Evolutionary conservation across 64 coral and sea anemone genomes (phyloP), one percentile per base, ranked within the genome.

Genomic region (Montipora sp.): DNA sequence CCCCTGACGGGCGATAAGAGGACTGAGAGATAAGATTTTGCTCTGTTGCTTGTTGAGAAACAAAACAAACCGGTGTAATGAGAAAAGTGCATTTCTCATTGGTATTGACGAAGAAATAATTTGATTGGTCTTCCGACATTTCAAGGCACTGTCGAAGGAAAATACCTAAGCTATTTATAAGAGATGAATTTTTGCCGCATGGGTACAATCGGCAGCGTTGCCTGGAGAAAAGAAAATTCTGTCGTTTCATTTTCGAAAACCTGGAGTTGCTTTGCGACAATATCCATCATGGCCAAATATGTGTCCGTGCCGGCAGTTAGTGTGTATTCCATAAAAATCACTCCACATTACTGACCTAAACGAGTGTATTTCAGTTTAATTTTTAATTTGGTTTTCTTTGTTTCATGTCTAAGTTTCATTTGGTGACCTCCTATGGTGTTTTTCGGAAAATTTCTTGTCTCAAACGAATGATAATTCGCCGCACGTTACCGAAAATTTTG

Each of bases 341-440:
- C 16, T 8, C 7, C 16, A 72, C 82, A 72, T 12, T 9, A 36
- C 36, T 36, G 36, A 23, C 16, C 82, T 71, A 22, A 22, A 22
- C 44, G 65, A 51, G 8, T 85, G 19, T 21, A 69, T 22, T 8
- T 47, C 20, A 49, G 23, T 70, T 85, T 21, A 85, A 85, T 85
- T 71, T 72, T 85, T 21, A 72, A 48, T 6, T 36, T 36, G 65
- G 70, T 16, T 71, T 72, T 48, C 43, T 85, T 85, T 65, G 67
- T 85, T 69, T 68, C 7, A n/a, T 72, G 18, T 85, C 61, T 85
- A 71, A 72, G 14, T 85, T 85, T 85, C 63, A 72, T 24, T 44
- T 18, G n/a, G 13, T 13, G 16, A 43, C 19, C 63, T 51, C 80
- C 82, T 46, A 85, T 18, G 12, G 82, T n/a, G 82, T 47, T 15